Evolutionary conservation across 2,113 vertebrate genomes (phyloP), one percentile per base, ranked within the genome.

Genomic region (Gorsachius goisagi): DNA sequence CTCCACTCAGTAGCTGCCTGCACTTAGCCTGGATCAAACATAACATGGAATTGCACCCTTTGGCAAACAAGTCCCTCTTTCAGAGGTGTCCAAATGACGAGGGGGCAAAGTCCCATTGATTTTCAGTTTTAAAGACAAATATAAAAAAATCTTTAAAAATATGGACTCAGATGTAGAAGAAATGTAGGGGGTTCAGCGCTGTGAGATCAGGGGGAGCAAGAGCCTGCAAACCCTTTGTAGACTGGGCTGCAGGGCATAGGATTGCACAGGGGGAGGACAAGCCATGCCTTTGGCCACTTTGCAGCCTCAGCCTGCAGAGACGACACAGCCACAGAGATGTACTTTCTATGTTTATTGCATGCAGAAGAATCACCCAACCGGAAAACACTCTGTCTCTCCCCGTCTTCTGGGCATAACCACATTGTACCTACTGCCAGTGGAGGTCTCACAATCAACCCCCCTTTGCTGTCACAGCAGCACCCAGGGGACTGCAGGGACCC

Each of bases 331-430:
- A 90, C 44, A 90, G 59, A 28, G 53, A 83, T 33, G 28, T 75
- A 49, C 19, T 82, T 96, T 85, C 72, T 97, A 94, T 11, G 47
- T 97, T 97, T 97, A 97, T 97, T 97, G 96, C 92, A 96, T 96
- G 96, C 96, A 97, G 89, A 91, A 95, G 76, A 97, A 95, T 23
- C 50, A 96, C 90, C 87, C 90, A 75, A 35, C 49, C 47, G 60
- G 64, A 95, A 81, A 94, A 72, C 68, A 32, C 80, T 69, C 85
- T 73, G 67, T 44, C 63, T 90, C 37, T 91, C 23, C 59, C 73
- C 20, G 0, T 16, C 87, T 84, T 64, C 78, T 79, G 74, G 59
- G 33, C 69, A 63, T 3, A 83, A 62, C 73, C 81, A 67, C 8
- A 0, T 73, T 88, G 77, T 89, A 89, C 58, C 37, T 33, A 69